Evolutionary conservation across 2,888 invertebrate genomes (phyloP).

Genomic region (Junonia oenone): DNA sequence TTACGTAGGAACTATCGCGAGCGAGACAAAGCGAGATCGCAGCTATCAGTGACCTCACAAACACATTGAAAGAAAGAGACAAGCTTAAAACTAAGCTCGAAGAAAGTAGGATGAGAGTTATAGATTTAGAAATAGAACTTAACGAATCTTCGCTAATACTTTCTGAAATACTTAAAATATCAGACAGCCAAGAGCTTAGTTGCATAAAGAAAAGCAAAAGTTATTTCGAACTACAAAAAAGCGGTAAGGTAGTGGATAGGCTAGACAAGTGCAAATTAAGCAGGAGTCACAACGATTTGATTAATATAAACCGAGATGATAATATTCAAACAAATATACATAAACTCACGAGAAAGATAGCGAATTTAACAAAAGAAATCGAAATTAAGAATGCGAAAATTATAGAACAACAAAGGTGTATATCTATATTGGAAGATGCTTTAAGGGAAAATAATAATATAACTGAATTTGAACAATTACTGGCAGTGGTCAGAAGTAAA

Average conservation of each 20-base stretch:
- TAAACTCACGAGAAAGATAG: conserved; percentile 62
- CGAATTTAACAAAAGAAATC: conserved; percentile 66
- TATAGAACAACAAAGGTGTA: conserved; percentile 76
- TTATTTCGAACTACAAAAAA: conserved; percentile 74
- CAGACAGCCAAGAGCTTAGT: conserved; percentile 55
- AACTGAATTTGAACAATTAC: conserved; percentile 78
- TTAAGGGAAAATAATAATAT: conserved; percentile 78
- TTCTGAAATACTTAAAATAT: conserved; percentile 70
- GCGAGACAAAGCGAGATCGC: conserved; percentile 62
- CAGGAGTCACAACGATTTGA: conserved; percentile 63
- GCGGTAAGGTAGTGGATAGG: conserved; percentile 80
- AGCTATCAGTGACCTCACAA: conserved; percentile 56
- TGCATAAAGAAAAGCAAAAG: conserved; percentile 65
- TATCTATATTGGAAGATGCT: conserved; percentile 74
- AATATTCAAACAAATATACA: conserved; percentile 44
- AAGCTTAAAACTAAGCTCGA: conserved; percentile 57
- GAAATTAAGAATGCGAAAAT: conserved; percentile 74
- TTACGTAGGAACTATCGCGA: conserved; percentile 60
- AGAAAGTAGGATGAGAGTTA: conserved; percentile 64
- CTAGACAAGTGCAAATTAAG: conserved; percentile 73
- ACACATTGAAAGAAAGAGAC: conserved; percentile 56
- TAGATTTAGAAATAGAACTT: conserved; percentile 75
- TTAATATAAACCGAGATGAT: conserved; percentile 41
- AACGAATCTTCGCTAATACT: conserved; percentile 75
- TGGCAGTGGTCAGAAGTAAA: conserved; percentile 79